These are phyloP conservation scores for Tuta absoluta DNA, from an alignment of 2,888 invertebrate species.

Conservation along the genomic window DNA sequence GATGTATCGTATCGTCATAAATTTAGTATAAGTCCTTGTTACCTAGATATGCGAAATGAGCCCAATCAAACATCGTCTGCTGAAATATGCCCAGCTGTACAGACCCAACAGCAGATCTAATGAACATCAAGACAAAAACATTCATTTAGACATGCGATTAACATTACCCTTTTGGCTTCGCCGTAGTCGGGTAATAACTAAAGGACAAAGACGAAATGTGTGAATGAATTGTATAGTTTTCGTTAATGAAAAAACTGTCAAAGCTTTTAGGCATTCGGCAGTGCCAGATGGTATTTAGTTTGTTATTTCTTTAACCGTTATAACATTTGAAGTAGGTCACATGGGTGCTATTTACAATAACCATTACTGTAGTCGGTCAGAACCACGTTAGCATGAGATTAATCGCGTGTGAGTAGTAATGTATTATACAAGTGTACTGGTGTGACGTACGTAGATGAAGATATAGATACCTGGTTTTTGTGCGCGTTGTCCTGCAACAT, in stretches of 20 bases:
- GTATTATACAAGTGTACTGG: not conserved
- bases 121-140: slow-evolving; percentile 16
- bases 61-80: slow-evolving; percentile 3
- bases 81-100: slow-evolving; percentile 6
- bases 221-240: slow-evolving; percentile 12
- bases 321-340: not conserved
- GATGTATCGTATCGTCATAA: not conserved
- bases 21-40: not conserved
- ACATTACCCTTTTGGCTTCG: slow-evolving; percentile 23
- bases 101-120: slow-evolving; percentile 10
- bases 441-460: not conserved
- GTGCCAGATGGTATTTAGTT: not conserved
- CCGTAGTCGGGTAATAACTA: slow-evolving; percentile 24
- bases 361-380: not conserved
- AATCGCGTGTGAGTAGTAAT: slow-evolving; percentile 6
- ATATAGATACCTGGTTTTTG: slow-evolving; percentile 92
- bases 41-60: not conserved
- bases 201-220: slow-evolving; percentile 19
- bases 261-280: not conserved
- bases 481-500: slow-evolving; percentile 95
- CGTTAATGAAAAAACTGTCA: not conserved
- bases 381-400: not conserved
- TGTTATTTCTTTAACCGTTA: not conserved
- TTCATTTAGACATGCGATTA: slow-evolving; percentile 15
- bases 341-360: slow-evolving; percentile 2